Conservation (phyloP, 1,140 invertebrate genomes). For the Tetramorium alpestre region DNA sequence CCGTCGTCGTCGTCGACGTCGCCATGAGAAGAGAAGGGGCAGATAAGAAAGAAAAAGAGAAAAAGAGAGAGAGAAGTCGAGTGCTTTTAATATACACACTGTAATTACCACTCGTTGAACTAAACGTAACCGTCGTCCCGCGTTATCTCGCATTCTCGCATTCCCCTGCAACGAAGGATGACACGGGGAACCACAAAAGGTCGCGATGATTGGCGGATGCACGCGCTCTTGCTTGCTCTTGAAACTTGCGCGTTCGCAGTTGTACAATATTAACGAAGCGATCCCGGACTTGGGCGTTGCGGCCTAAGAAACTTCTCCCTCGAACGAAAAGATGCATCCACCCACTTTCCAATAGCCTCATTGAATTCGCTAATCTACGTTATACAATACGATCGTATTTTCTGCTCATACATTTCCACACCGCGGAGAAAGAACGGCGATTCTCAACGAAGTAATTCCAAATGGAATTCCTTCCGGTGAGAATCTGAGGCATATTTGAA, state of each 20-base stretch:
- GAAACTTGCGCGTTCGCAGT: neutral
- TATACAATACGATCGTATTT: neutral
- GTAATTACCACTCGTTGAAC: constrained; percentile 63
- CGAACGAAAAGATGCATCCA: neutral
- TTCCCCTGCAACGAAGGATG: neutral
- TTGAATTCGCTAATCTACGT: constrained; percentile 5
- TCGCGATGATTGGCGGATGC: constrained; percentile 1
- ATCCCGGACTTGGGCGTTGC: neutral
- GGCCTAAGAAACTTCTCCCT: neutral
- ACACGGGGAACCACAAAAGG: constrained; percentile 13
- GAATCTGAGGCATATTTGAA: neutral
- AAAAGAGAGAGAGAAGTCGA: neutral
- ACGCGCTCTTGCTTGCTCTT: neutral
- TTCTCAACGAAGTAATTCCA: neutral
- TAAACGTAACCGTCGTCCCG: constrained; percentile 49
- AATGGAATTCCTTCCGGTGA: neutral
- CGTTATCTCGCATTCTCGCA: constrained; percentile 69
- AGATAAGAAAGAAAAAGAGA: neutral
- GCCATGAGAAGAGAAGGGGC: constrained; percentile 57
- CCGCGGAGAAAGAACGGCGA: neutral
- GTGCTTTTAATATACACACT: constrained; percentile 73
- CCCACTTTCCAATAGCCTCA: neutral
- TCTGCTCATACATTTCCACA: neutral
- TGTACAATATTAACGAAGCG: neutral
- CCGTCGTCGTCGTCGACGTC: neutral